Evolutionary conservation across 2,797 vertebrate species (phyloP).

Genomic region (Cossypha niveicapilla): DNA sequence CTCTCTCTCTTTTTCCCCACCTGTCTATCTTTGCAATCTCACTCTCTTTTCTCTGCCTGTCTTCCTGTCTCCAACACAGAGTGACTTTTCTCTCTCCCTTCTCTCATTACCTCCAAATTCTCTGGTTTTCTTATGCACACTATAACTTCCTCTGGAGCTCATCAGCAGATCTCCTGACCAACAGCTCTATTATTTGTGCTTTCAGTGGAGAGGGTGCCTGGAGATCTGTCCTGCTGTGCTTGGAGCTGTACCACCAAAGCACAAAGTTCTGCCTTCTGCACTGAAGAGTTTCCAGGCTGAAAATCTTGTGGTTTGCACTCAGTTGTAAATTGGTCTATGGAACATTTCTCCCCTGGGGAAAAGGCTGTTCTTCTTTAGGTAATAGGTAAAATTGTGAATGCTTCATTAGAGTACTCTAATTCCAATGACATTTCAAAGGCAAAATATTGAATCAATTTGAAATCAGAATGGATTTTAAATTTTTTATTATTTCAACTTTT

Average conservation of each 20-base stretch:
- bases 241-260: neutral
- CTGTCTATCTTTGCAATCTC: slow-evolving; percentile 36
- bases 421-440: slow-evolving; percentile 53
- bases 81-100: neutral
- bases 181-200: neutral
- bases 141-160: neutral
- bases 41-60: neutral
- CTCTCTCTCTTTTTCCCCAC: neutral
- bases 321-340: neutral
- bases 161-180: neutral
- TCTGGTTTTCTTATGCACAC: neutral
- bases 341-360: neutral
- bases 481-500: slow-evolving; percentile 49
- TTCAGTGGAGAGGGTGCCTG: neutral
- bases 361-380: slow-evolving; percentile 27
- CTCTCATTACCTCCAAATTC: neutral
- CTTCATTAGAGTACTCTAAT: slow-evolving; percentile 21
- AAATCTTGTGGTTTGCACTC: neutral
- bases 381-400: slow-evolving; percentile 49
- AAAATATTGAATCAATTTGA: slow-evolving; percentile 59
- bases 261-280: neutral
- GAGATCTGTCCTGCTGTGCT: neutral
- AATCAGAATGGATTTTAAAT: slow-evolving; percentile 51
- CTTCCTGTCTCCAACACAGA: neutral
- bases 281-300: neutral